phyloP scores from a whole-genome alignment of 2,113 vertebrate genomes.

The Melanocharis versteri region DNA sequence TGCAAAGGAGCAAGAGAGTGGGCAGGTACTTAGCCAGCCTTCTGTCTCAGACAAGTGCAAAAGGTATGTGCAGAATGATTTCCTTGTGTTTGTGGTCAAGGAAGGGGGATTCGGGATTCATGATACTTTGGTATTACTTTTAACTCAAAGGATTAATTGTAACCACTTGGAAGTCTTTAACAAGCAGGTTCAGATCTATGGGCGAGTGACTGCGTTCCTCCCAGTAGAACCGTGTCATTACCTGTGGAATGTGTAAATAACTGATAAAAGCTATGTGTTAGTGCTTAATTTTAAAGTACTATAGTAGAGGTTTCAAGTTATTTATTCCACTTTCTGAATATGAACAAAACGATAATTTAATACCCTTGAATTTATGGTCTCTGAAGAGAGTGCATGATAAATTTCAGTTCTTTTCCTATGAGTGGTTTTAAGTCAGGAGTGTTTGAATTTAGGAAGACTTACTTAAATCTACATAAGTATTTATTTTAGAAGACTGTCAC shows the following conservation, averaged over 20 bases:
- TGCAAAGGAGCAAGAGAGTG: conserved; percentile 84
- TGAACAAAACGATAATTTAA: not conserved
- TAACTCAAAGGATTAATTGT: not conserved
- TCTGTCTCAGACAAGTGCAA: conserved; percentile 74
- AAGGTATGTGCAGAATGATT: conserved; percentile 63
- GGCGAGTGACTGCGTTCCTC: not conserved
- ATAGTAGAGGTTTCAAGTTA: not conserved
- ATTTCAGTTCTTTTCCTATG: not conserved
- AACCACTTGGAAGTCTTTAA: not conserved
- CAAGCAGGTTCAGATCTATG: not conserved
- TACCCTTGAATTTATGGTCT: not conserved
- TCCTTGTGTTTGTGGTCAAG: not conserved
- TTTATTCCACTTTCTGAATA: not conserved
- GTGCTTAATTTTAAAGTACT: not conserved
- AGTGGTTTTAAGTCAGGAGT: not conserved
- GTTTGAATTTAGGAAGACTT: not conserved
- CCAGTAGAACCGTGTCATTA: not conserved
- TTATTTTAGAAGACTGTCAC: not conserved
- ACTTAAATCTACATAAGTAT: not conserved
- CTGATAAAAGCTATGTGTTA: not conserved
- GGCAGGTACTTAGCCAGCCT: conserved; percentile 78
- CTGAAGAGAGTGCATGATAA: not conserved
- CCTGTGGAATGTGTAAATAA: not conserved
- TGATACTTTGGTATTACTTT: not conserved
- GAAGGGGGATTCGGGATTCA: fast-evolving